Conservation (phyloP, 30 jellyfish, hydroid and myxozoan genomes). For the Turritopsis dohrnii region DNA sequence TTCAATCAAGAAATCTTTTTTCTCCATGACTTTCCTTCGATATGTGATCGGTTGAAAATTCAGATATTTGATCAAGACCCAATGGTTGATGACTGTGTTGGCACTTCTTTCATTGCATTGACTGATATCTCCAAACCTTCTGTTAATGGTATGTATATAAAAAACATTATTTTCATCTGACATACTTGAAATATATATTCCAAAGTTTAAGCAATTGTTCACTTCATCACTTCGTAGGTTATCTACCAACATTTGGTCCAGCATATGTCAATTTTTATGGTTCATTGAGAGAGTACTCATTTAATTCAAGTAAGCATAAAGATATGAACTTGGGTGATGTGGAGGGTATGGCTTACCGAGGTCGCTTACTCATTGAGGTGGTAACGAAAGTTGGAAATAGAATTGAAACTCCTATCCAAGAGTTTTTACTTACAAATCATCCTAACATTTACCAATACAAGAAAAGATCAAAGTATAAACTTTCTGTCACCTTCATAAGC, state of each 20-base stretch:
- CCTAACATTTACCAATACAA: constrained; percentile 60
- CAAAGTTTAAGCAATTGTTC: background rate
- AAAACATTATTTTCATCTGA: no score
- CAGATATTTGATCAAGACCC: constrained; percentile 92
- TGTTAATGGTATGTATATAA: constrained; percentile 50
- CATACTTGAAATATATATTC: background rate
- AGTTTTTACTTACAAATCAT: constrained; percentile 71
- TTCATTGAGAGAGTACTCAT: constrained; percentile 73
- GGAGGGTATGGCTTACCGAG: constrained; percentile 89
- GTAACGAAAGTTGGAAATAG: constrained; percentile 85
- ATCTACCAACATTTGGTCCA: constrained; percentile 89
- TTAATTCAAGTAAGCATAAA: constrained; percentile 70
- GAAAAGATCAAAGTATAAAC: constrained; percentile 77
- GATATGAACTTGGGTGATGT: constrained; percentile 76
- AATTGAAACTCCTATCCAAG: constrained; percentile 80
- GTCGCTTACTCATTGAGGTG: constrained; percentile 68
- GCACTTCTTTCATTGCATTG: constrained; percentile 60
- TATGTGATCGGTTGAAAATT: constrained; percentile 78
- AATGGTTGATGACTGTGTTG: constrained; percentile 86
- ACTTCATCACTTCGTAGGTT: constrained; percentile 38
- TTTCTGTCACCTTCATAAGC: constrained; percentile 77
- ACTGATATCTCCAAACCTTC: constrained; percentile 78
- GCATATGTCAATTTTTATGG: constrained; percentile 77
- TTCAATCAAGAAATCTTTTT: constrained; percentile 84
- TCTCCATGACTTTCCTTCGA: constrained; percentile 81